Base-by-base conservation (phyloP, 1,140 invertebrate species). In the Steinernema feltiae region DNA sequence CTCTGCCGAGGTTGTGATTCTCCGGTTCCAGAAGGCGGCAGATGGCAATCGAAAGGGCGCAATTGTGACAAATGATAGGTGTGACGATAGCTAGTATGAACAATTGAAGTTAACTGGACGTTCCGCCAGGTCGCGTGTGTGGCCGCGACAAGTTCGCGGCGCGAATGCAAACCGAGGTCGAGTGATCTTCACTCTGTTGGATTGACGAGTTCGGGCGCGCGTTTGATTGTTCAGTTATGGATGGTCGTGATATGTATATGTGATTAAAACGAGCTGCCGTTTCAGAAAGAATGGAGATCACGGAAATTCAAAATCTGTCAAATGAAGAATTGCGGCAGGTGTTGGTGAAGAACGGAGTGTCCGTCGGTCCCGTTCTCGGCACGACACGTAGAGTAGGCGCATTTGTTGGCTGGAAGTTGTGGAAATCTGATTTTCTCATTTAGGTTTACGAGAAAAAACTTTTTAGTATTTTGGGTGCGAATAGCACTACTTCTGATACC, bases 371-470 rank as follows among this genome's bases (percentile, higher is more conserved):
- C 53, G 53, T 63, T 3, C 7, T 63, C 15, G 53, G 53, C 7
- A 63, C 53, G 15, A 63, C 53, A 3, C 53, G 53, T n/a, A 63
- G 24, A 21, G 53, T 63, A 27, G 3, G 53, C n/a, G n/a, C n/a
- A n/a, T n/a, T n/a, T n/a, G 7, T 27, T 41, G 35, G 53, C 7
- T 15, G 53, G 7, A 12, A 27, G 24, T 63, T n/a, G 12, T 63
- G 15, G 12, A 27, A 27, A 18, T 41, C 24, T n/a, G 24, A 17
- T 63, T n/a, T 15, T 63, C 12, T 7, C 2, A 63, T 63, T 63
- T 15, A 63, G 53, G 53, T 63, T 12, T 63, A 63, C 53, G 53
- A 63, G 53, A 63, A 63, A 21, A 63, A 63, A 27, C 24, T 63
- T 3, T 21, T 63, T 3, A 63, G 3, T 63, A 7, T 63, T 21